These are phyloP conservation scores for Drosophila serrata DNA, from an alignment of 1,140 invertebrate species.

Conservation along the genomic window DNA sequence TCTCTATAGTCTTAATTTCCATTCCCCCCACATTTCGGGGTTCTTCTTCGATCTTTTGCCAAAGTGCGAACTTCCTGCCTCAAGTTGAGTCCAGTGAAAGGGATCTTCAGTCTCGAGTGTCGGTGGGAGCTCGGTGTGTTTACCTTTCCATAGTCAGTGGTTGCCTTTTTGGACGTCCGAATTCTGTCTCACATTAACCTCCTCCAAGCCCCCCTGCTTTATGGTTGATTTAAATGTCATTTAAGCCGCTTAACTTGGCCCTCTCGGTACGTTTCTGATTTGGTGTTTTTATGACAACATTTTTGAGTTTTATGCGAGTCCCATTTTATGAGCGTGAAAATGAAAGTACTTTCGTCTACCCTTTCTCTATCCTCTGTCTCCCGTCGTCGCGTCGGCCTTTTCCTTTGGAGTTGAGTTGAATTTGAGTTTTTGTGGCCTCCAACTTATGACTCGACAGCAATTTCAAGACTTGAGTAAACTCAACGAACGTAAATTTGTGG, in stretches of 20 bases:
- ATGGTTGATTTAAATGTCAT: conserved; percentile 76
- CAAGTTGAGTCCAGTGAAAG: conserved; percentile 60
- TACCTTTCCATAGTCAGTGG: conserved; percentile 59
- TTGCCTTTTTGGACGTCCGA: conserved; percentile 42
- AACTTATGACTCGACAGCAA: conserved; percentile 59
- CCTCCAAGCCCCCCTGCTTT: not conserved
- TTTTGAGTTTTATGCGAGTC: conserved; percentile 63
- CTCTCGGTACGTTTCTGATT: conserved; percentile 53
- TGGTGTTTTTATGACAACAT: conserved; percentile 65
- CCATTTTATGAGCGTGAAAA: conserved; percentile 79
- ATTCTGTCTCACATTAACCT: conserved; percentile 26
- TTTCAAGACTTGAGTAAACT: conserved; percentile 40
- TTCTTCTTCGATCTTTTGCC: conserved; percentile 59
- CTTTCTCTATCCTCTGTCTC: conserved; percentile 26
- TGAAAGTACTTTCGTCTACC: conserved; percentile 76
- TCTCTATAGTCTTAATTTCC: conserved; percentile 24
- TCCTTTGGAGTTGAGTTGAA: conserved; percentile 37
- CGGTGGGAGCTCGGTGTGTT: conserved; percentile 11
- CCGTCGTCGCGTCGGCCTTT: conserved; percentile 30
- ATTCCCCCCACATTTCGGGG: conserved; percentile 38
- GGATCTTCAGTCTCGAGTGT: conserved; percentile 47
- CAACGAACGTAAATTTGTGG: conserved; percentile 44
- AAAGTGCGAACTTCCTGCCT: conserved; percentile 70
- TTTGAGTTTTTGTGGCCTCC: conserved; percentile 20
- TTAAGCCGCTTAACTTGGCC: conserved; percentile 74